Percentiles rank a stretch among this genome's conserved stretches.
Conservation (phyloP, 2,113 vertebrate species). For the Holacanthus passer region DNA sequence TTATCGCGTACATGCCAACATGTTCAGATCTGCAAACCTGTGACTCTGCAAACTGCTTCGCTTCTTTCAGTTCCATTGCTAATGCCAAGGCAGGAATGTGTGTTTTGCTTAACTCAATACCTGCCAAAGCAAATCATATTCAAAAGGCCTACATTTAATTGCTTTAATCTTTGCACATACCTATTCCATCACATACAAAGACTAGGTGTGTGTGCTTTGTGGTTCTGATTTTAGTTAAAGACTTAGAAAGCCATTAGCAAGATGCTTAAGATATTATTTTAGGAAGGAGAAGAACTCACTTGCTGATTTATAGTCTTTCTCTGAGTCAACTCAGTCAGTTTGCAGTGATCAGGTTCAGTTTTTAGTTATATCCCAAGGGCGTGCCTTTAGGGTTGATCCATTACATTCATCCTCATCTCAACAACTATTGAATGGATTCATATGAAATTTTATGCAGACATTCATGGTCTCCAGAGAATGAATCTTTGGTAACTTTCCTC, state of each 20-base stretch:
- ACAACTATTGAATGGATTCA: background rate
- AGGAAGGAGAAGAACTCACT: background rate
- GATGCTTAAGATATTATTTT: conserved; percentile 13
- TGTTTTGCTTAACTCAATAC: conserved; percentile 48
- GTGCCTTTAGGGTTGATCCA: no score
- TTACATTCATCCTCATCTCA: background rate
- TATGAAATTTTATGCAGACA: background rate
- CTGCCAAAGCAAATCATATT: conserved; percentile 65
- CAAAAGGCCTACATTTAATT: conserved; percentile 43
- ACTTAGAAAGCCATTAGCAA: background rate
- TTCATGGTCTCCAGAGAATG: background rate
- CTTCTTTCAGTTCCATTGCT: conserved; percentile 29
- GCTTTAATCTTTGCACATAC: conserved; percentile 47
- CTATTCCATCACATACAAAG: conserved; percentile 21
- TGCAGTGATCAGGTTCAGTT: background rate
- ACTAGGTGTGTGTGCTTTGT: conserved; percentile 31
- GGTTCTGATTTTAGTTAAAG: conserved; percentile 2
- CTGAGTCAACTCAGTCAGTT: background rate
- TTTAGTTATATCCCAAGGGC: background rate
- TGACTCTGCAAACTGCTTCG: conserved; percentile 37
- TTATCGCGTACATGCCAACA: conserved; percentile 32
- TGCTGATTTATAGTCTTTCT: background rate
- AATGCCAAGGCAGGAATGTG: conserved; percentile 61
- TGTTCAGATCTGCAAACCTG: conserved; percentile 58
- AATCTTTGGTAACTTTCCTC: no score